phyloP scores from a whole-genome alignment of 2,113 vertebrate species.

The Austrofundulus limnaeus region DNA sequence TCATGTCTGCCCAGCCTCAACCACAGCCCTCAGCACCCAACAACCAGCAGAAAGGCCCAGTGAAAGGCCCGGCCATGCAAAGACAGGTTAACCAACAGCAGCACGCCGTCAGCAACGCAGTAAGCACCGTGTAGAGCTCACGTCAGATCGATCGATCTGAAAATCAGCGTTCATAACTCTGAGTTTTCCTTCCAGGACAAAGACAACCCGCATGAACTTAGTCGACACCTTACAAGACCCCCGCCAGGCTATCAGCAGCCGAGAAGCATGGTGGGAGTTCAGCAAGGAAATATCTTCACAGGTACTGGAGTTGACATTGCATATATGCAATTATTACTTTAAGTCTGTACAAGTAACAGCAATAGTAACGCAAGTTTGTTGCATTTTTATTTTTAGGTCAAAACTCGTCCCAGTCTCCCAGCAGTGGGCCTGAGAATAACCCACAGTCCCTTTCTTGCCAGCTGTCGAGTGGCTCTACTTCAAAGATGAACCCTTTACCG shows the following conservation, averaged over 20 bases:
- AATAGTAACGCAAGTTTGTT: neutral
- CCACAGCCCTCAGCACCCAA: constrained; percentile 75
- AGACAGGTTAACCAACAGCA: constrained; percentile 85
- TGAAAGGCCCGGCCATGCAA: constrained; percentile 82
- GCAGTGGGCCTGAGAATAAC: constrained; percentile 81
- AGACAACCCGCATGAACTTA: constrained; percentile 87
- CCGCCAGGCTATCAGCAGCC: constrained; percentile 96
- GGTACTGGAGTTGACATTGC: constrained; percentile 66
- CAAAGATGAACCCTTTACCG: constrained; percentile 81
- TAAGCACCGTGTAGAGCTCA: constrained; percentile 61
- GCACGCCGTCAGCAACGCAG: constrained; percentile 82
- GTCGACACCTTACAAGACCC: constrained; percentile 89
- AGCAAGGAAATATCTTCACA: constrained; percentile 82
- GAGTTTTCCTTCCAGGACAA: constrained; percentile 84
- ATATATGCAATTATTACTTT: neutral
- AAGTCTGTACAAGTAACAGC: neutral
- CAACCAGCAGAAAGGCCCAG: constrained; percentile 76
- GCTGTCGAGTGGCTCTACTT: constrained; percentile 75
- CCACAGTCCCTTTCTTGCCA: constrained; percentile 82
- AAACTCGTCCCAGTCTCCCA: constrained; percentile 81
- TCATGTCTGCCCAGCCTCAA: constrained; percentile 70
- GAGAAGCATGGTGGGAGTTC: constrained; percentile 82
- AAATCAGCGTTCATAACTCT: neutral
- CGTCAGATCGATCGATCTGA: neutral
- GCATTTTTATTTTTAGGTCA: constrained; percentile 66